These are phyloP conservation scores for Penaeus monodon DNA, from an alignment of 2,888 invertebrate species.

Conservation along the genomic window DNA sequence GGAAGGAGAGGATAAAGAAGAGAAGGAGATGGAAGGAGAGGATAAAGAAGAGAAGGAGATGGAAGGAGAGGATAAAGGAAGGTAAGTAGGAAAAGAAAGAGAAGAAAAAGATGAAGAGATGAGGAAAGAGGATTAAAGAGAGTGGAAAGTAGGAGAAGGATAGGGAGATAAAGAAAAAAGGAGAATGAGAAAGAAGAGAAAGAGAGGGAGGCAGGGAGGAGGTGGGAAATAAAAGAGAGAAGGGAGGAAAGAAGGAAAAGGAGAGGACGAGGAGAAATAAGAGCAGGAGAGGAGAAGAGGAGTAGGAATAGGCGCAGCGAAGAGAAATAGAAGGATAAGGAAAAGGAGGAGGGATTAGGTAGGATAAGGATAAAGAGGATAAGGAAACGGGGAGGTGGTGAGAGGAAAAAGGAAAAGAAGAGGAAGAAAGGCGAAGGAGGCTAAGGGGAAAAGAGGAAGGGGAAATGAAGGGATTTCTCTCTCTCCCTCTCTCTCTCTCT, in stretches of 20 bases:
- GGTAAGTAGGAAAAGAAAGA: not conserved
- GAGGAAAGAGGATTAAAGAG: not conserved
- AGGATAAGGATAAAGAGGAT: not conserved
- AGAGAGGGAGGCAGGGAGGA: not conserved
- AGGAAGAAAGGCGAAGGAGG: no score
- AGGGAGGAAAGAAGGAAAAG: not conserved
- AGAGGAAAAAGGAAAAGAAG: no score
- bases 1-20: not conserved
- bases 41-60: not conserved
- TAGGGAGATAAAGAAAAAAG: no score
- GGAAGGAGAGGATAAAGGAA: no score
- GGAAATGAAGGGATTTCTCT: no score
- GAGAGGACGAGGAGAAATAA: no score
- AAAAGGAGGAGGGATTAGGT: not conserved
- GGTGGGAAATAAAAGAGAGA: not conserved
- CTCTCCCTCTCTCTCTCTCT: no score
- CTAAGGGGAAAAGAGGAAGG: no score
- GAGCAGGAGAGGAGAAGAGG: no score
- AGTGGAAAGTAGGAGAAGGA: not conserved
- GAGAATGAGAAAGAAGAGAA: not conserved
- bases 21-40: no score
- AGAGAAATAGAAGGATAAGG: not conserved
- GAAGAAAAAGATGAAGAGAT: not conserved
- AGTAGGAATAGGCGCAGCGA: not conserved
- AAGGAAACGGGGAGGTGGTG: no score